Conservation (phyloP, 2,888 invertebrate genomes). For the Hypsopygia costalis region DNA sequence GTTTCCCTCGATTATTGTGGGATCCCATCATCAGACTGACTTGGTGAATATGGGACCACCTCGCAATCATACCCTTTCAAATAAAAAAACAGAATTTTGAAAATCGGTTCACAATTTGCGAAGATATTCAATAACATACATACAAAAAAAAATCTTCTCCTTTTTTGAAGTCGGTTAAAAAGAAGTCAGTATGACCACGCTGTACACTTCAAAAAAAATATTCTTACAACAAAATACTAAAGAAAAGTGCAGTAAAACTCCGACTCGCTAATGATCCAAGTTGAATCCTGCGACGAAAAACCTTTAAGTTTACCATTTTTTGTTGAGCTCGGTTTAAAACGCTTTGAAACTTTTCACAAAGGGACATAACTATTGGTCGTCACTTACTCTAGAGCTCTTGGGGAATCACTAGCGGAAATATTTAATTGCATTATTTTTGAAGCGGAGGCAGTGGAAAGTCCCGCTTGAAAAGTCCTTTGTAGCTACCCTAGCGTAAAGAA, state of each 20-base stretch:
- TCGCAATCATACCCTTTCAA: too few species aligned
- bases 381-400: conserved; percentile 25
- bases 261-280: conserved; percentile 9
- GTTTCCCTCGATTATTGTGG: too few species aligned
- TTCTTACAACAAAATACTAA: not conserved
- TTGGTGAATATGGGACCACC: too few species aligned
- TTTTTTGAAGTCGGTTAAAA: too few species aligned
- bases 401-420: conserved; percentile 51
- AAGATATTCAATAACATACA: too few species aligned
- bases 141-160: too few species aligned
- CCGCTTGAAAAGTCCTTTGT: conserved; percentile 14
- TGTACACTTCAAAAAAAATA: too few species aligned
- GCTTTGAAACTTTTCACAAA: conserved; percentile 15
- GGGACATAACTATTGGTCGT: conserved; percentile 13
- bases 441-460: conserved; percentile 21
- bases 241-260: not conserved
- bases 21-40: too few species aligned
- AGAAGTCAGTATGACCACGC: too few species aligned
- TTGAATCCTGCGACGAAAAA: not conserved
- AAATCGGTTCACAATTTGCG: too few species aligned
- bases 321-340: conserved; percentile 4
- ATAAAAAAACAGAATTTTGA: too few species aligned
- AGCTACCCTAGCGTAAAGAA: conserved; percentile 10
- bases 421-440: conserved; percentile 61
- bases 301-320: not conserved